These are phyloP conservation scores for Forbesichthys papilliferus DNA, from an alignment of 2,113 vertebrate genomes.

Conservation along the genomic window DNA sequence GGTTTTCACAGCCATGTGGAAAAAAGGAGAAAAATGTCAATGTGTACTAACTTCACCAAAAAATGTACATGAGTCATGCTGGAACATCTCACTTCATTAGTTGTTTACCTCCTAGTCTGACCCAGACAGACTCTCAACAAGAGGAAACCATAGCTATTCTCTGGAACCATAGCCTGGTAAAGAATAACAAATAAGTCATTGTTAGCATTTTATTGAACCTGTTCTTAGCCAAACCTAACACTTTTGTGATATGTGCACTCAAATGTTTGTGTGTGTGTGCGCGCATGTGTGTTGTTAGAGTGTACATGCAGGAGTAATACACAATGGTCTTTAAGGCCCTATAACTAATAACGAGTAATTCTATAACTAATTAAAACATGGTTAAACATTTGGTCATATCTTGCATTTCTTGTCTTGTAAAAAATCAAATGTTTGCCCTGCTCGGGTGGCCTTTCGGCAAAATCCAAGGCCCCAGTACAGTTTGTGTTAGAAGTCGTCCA, in stretches of 20 bases:
- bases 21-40: conserved; percentile 22
- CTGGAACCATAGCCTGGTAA: conserved; percentile 36
- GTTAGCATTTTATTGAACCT: conserved; percentile 46
- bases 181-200: conserved; percentile 68
- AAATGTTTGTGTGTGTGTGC: neutral
- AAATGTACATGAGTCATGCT: conserved; percentile 51
- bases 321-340: conserved; percentile 8
- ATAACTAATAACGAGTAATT: neutral
- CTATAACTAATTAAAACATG: conserved; percentile 23
- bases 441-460: conserved; percentile 53
- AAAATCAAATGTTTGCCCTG: conserved; percentile 4
- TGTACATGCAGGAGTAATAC: conserved; percentile 1
- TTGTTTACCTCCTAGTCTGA: conserved; percentile 49
- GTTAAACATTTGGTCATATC: conserved; percentile 47
- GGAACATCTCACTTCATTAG: conserved; percentile 59
- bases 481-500: conserved; percentile 53
- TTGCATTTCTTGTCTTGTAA: conserved; percentile 28
- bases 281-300: neutral
- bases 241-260: neutral
- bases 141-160: conserved; percentile 33
- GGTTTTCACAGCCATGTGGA: conserved; percentile 46
- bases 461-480: conserved; percentile 53
- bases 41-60: conserved; percentile 48
- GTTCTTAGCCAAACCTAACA: conserved; percentile 55
- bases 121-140: conserved; percentile 40